Conservation (phyloP, 2,797 vertebrate genomes). For the Gymnothorax javanicus region DNA sequence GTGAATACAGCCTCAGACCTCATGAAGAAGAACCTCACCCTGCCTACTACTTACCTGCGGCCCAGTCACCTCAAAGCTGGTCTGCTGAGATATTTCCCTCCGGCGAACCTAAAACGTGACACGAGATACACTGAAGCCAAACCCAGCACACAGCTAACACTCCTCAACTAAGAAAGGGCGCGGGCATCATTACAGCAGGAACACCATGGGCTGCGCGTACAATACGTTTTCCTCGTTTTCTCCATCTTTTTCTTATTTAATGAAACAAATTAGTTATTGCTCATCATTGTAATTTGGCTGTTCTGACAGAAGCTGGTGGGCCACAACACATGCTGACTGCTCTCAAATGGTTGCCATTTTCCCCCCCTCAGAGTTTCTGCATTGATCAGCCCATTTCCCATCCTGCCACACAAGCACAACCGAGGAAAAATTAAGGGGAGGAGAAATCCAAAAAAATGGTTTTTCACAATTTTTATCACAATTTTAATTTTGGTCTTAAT, state of each 20-base stretch:
- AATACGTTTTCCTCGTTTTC: neutral
- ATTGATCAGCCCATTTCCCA: neutral
- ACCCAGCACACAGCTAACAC: neutral
- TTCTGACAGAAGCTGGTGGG: neutral
- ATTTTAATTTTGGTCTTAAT: no score
- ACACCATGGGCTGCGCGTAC: neutral
- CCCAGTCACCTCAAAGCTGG: constrained; percentile 63
- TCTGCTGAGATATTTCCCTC: constrained; percentile 68
- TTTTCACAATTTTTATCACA: no score
- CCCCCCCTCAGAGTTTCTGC: neutral
- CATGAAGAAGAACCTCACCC: constrained; percentile 52
- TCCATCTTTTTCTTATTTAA: neutral
- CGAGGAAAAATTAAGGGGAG: neutral
- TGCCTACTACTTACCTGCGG: constrained; percentile 55
- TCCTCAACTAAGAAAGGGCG: neutral
- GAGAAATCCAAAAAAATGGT: no score
- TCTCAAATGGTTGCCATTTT: neutral
- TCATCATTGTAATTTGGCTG: neutral
- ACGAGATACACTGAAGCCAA: neutral
- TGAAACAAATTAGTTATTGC: neutral
- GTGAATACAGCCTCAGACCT: no score
- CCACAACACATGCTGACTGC: neutral
- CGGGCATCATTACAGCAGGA: neutral
- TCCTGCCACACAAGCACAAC: neutral
- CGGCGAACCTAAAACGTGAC: constrained; percentile 50